Conservation (phyloP, 1,140 invertebrate species). For the Aphelenchoides fujianensis region DNA sequence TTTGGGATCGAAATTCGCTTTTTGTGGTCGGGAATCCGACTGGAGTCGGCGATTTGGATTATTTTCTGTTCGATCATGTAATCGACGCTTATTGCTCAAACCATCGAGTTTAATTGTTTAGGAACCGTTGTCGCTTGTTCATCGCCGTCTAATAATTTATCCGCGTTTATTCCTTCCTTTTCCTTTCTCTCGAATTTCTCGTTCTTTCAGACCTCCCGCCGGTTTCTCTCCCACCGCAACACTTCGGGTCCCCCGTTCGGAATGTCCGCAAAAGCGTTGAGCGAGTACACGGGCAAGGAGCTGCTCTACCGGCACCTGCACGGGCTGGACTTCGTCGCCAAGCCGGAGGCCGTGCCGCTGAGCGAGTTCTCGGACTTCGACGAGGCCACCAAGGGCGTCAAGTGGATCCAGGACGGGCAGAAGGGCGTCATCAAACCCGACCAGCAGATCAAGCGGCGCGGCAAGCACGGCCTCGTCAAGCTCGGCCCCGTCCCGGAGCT, state of each 20-base stretch:
- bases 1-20: too few species aligned
- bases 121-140: too few species aligned
- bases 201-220: not conserved
- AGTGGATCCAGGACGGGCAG: conserved; percentile 76
- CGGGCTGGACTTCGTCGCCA: conserved; percentile 68
- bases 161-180: too few species aligned
- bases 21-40: too few species aligned
- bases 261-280: conserved; percentile 97
- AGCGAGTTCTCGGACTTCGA: conserved; percentile 77
- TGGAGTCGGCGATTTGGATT: too few species aligned
- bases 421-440: conserved; percentile 93
- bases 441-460: conserved; percentile 94
- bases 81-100: too few species aligned
- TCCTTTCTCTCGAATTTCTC: not conserved
- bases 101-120: too few species aligned
- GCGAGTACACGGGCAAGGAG: conserved; percentile 90
- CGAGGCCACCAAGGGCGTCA: conserved; percentile 73
- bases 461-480: conserved; percentile 92
- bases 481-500: conserved; percentile 80
- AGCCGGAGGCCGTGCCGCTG: conserved; percentile 78
- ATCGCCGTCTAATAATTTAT: too few species aligned
- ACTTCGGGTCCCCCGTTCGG: not conserved
- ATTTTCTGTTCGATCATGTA: too few species aligned
- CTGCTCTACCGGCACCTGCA: conserved; percentile 81
- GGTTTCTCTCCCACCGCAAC: not conserved